phyloP scores from a whole-genome alignment of 2,113 vertebrate species.

The Ophthalmolycus amberensis region DNA sequence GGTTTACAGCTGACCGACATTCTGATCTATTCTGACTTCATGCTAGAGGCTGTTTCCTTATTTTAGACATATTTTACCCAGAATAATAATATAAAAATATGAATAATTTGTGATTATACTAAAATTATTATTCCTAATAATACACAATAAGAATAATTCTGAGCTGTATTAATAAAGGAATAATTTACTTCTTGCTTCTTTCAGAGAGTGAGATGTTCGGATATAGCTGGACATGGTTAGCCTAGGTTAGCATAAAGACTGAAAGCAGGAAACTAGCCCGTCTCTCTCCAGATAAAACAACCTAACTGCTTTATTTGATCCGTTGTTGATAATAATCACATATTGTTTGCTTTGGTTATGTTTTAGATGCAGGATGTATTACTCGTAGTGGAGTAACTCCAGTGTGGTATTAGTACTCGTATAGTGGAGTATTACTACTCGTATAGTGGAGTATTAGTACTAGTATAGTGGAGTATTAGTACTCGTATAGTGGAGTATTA shows the following conservation, averaged over 20 bases:
- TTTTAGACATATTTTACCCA: background rate
- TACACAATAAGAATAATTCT: background rate
- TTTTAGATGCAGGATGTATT: background rate
- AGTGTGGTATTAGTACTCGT: background rate
- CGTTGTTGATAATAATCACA: background rate
- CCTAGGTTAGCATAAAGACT: background rate
- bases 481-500: background rate
- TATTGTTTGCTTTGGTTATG: background rate
- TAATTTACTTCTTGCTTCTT: too few species aligned
- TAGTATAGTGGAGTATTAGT: background rate
- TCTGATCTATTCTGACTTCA: background rate
- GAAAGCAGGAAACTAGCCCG: background rate
- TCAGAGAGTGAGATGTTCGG: too few species aligned
- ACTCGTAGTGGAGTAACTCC: background rate
- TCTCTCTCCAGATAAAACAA: background rate
- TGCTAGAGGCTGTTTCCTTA: background rate
- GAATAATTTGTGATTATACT: too few species aligned
- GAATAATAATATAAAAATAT: background rate
- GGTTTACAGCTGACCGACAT: conserved; percentile 9
- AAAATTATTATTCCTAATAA: too few species aligned
- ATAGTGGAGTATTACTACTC: too few species aligned
- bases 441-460: too few species aligned
- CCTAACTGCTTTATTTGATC: too few species aligned
- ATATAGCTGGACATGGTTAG: too few species aligned
- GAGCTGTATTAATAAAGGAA: background rate